phyloP scores from a whole-genome alignment of 2,888 invertebrate species.

The Phania funesta region DNA sequence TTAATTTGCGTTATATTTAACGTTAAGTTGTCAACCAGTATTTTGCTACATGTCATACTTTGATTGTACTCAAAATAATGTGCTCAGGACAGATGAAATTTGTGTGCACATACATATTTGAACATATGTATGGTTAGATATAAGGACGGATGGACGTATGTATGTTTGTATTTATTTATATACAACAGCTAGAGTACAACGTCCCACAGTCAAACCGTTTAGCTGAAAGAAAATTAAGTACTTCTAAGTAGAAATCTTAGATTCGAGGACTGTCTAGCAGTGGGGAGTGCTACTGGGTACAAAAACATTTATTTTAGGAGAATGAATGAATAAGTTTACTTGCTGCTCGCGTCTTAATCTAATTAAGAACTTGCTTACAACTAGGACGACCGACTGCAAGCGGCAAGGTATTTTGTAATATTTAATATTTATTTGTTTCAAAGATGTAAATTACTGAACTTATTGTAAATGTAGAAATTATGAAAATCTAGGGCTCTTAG shows the following conservation, averaged over 20 bases:
- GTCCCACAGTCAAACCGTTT: conserved; percentile 45
- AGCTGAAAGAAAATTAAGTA: conserved; percentile 24
- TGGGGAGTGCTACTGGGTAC: neutral
- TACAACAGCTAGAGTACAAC: neutral
- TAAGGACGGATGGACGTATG: neutral
- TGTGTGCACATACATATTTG: neutral
- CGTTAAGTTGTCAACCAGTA: conserved; percentile 62
- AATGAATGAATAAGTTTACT: conserved; percentile 10
- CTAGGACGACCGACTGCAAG: neutral
- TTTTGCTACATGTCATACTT: conserved; percentile 59
- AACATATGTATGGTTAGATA: neutral
- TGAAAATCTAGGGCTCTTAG: too few species aligned
- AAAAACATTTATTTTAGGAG: conserved; percentile 29
- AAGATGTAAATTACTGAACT: too few species aligned
- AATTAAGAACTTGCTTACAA: conserved; percentile 31
- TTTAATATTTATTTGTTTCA: too few species aligned
- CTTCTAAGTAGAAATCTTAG: conserved; percentile 15
- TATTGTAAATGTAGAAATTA: too few species aligned
- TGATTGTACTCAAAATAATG: conserved; percentile 59
- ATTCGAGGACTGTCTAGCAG: conserved; percentile 14
- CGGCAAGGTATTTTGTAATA: neutral
- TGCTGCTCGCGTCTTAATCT: conserved; percentile 25
- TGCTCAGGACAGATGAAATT: conserved; percentile 39
- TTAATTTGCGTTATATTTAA: conserved; percentile 61
- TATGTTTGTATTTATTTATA: neutral